phyloP scores from a whole-genome alignment of 2,888 invertebrate genomes.

The Xestia rhomboidea region DNA sequence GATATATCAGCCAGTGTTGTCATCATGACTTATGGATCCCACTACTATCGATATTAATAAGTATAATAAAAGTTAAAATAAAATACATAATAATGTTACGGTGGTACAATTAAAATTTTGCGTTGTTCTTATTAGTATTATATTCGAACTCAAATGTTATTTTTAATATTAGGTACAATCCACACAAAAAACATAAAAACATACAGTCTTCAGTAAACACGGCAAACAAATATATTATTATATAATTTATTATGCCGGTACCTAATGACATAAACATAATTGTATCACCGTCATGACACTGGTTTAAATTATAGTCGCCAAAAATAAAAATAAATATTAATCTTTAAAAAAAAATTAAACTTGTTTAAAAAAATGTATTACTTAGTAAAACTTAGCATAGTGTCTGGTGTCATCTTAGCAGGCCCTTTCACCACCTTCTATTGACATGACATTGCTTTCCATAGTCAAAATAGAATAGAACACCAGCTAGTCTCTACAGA shows the following conservation, averaged over 20 bases:
- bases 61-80: not conserved
- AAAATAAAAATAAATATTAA: too few relatives aligned
- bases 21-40: not conserved
- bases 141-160: not conserved
- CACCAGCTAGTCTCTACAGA: not conserved
- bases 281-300: too few relatives aligned
- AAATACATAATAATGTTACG: not conserved
- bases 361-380: too few relatives aligned
- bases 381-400: too few relatives aligned
- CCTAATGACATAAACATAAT: too few relatives aligned
- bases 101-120: not conserved
- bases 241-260: too few relatives aligned
- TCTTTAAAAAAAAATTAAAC: too few relatives aligned
- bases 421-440: not conserved
- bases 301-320: too few relatives aligned
- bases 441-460: not conserved
- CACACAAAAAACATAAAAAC: not conserved
- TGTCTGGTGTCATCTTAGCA: too few relatives aligned
- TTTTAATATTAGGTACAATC: not conserved
- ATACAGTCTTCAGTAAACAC: too few relatives aligned
- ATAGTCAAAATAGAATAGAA: not conserved
- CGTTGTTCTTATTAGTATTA: not conserved
- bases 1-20: conserved; percentile 3
- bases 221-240: too few relatives aligned
- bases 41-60: not conserved